These are phyloP conservation scores for Ochropleura plecta DNA, from an alignment of 2,888 invertebrate genomes.

Conservation along the genomic window DNA sequence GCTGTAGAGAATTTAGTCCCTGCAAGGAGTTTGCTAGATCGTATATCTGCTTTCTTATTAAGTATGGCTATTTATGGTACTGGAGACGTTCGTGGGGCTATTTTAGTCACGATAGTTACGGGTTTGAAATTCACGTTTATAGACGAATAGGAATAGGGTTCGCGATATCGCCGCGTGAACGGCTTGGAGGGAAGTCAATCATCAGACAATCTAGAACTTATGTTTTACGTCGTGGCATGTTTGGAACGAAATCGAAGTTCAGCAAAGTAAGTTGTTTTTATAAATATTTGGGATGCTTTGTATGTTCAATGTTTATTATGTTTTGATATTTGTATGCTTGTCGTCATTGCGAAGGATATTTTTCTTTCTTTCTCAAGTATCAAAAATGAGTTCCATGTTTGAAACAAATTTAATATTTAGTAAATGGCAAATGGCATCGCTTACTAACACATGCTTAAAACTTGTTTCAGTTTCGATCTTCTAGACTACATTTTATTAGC, in stretches of 20 bases:
- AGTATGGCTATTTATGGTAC: conserved; percentile 23
- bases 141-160: conserved; percentile 37
- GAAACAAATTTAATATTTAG: background rate
- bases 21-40: conserved; percentile 11
- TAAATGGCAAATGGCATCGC: background rate
- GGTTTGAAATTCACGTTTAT: conserved; percentile 28
- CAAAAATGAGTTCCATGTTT: too few species aligned
- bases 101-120: conserved; percentile 32
- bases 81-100: conserved; percentile 17
- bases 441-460: background rate
- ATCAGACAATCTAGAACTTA: background rate
- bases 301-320: too few species aligned
- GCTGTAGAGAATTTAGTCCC: conserved; percentile 32
- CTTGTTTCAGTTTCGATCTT: background rate
- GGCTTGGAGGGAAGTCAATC: background rate
- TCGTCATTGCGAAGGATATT: too few species aligned
- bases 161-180: conserved; percentile 26
- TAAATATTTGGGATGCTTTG: too few species aligned
- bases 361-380: too few species aligned
- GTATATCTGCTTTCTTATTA: conserved; percentile 32
- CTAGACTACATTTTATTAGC: background rate
- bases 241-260: background rate
- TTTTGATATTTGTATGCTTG: too few species aligned
- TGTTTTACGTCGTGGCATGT: background rate
- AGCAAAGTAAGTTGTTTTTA: too few species aligned